Conservation (phyloP, 2,113 vertebrate genomes). For the Ctenomys sociabilis region DNA sequence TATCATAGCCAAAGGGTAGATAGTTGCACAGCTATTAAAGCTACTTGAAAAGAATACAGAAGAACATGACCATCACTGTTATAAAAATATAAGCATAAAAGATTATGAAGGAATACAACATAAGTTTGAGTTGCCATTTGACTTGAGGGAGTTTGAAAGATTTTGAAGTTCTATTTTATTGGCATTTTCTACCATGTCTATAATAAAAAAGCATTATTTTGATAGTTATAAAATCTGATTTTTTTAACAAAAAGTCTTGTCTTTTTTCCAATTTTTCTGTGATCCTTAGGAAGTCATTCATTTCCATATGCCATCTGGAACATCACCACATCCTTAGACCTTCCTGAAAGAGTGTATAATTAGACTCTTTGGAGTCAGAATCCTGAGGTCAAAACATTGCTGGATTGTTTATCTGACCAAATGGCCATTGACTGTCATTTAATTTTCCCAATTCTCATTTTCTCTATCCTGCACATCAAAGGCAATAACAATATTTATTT, state of each 20-base stretch:
- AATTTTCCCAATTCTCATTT: not conserved
- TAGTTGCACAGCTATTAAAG: not conserved
- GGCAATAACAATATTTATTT: not conserved
- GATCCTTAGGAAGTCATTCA: not conserved
- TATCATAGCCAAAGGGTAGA: not conserved
- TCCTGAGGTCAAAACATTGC: not conserved
- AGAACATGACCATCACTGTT: not conserved
- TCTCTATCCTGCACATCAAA: not conserved
- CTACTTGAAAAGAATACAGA: not conserved
- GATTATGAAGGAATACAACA: not conserved
- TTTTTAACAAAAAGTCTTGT: not conserved
- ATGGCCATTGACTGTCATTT: not conserved
- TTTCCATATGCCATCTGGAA: not conserved
- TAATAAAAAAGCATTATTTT: constrained; percentile 35
- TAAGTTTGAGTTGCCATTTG: not conserved
- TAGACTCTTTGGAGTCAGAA: not conserved
- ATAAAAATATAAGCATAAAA: not conserved
- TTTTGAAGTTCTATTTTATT: constrained; percentile 43
- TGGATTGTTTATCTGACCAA: not conserved
- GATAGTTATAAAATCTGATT: not conserved
- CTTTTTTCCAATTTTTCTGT: not conserved
- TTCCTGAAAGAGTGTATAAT: not conserved
- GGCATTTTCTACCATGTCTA: not conserved
- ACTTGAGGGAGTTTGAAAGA: not conserved
- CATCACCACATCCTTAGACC: not conserved